These are phyloP conservation scores for Oxystoma pomonae DNA, from an alignment of 2,888 invertebrate species.

Conservation along the genomic window DNA sequence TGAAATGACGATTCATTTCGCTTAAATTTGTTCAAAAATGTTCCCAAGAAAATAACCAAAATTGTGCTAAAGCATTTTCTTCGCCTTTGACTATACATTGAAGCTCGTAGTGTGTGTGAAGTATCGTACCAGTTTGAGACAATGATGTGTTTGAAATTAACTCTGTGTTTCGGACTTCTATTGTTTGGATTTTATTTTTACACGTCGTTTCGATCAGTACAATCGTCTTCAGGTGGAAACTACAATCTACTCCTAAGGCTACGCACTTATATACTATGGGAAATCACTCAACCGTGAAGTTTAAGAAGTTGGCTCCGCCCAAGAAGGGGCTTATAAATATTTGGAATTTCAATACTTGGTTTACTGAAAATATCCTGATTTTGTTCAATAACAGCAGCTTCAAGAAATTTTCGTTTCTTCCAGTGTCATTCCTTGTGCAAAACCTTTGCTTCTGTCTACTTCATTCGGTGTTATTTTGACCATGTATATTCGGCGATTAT, in stretches of 20 bases:
- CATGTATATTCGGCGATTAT: no score
- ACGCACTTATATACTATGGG: background rate
- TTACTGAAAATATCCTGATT: background rate
- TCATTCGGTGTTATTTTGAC: no score
- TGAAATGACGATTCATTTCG: no score
- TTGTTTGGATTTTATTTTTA: background rate
- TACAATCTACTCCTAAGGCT: background rate
- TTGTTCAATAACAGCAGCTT: background rate
- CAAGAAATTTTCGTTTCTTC: background rate
- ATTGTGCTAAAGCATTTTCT: no score
- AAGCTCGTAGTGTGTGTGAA: no score
- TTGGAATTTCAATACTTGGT: background rate
- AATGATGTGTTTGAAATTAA: no score
- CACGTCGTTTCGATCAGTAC: background rate
- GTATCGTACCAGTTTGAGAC: no score
- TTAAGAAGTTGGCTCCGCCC: background rate
- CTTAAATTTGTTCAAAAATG: no score
- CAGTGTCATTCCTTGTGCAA: background rate
- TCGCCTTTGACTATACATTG: no score
- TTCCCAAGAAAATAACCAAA: no score
- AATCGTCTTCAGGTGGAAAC: background rate
- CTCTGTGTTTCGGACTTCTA: background rate
- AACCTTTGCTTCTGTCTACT: no score
- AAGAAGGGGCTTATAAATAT: background rate
- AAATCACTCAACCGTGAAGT: background rate